phyloP scores from a whole-genome alignment of 2,113 vertebrate species.

The Actenoides lindsayi region DNA sequence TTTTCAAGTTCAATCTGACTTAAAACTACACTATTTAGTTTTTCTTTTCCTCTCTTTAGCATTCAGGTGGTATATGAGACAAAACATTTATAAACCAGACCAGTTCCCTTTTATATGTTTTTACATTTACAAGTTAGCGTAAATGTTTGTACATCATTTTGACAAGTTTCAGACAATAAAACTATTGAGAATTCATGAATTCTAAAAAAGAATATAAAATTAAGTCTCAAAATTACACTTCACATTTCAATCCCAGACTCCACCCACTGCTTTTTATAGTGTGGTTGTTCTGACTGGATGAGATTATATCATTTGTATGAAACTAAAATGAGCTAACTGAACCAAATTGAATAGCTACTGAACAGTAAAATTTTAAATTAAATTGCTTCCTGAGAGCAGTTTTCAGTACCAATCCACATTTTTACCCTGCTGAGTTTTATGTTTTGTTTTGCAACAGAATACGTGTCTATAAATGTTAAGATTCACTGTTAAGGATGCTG shows the following conservation, averaged over 20 bases:
- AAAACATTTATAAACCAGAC: neutral
- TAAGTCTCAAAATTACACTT: neutral
- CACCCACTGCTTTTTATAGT: neutral
- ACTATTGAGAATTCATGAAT: neutral
- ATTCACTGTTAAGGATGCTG: constrained; percentile 3
- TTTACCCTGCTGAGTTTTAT: constrained; percentile 36
- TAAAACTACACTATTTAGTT: neutral
- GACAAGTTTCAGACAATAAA: neutral
- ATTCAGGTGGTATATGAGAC: neutral
- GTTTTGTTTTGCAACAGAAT: constrained; percentile 14
- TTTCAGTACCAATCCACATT: neutral
- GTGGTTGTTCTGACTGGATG: neutral
- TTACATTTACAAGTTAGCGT: neutral
- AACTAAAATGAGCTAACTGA: constrained; percentile 8
- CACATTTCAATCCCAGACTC: neutral
- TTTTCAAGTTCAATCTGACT: neutral
- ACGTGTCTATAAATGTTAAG: constrained; percentile 10
- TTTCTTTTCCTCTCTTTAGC: neutral
- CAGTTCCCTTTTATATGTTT: neutral
- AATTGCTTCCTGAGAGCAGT: constrained; percentile 14
- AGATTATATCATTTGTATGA: neutral
- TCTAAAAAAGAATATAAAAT: neutral
- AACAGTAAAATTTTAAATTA: constrained; percentile 44
- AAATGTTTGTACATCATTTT: neutral
- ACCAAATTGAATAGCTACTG: neutral